Evolutionary conservation across 2,888 invertebrate genomes (phyloP), one percentile per base, ranked within the genome.

Genomic region (Aphidius colemani): DNA sequence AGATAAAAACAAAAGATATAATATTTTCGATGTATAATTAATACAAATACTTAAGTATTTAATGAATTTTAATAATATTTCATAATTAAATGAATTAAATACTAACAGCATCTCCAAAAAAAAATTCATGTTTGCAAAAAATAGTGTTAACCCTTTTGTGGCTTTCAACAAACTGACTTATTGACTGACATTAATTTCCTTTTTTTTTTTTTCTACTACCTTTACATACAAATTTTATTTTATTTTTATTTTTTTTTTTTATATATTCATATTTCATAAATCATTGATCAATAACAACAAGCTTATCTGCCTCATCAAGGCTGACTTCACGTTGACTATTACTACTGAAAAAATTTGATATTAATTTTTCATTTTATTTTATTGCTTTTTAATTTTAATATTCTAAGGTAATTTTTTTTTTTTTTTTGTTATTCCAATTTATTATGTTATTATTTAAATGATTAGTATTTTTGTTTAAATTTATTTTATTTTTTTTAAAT

Each of bases 41-140:
- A 9, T 44, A 45, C 7, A 45, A 13, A 48, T 6, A 3, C 7
- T 48, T 7, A 13, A 48, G 13, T 7, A 9, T 45, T 45, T 10
- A 8, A 45, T 45, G 3, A 45, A 8, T 8, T 45, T 0, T 45
- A 45, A 9, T 9, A 13, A 48, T 6, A 3, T 13, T 48, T 7
- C 13, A 11, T 6, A 10, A 10, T 45, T 45, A 10, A 6, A 3
- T 1, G 0, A 45, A 45, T 10, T 45, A 30, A 30, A 30, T 70
- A 78, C 78, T 69, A 74, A 78, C 78, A 78, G 66, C 61, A 78
- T 66, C 69, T 73, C 73, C 11, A 76, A 61, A 48, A 78, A 71
- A 41, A 72, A 62, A 66, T 78, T 73, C 78, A 78, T 78, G 59
- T 30, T 30, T 30, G 3, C 5, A 30, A 5, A 30, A 30, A 30